Percentiles rank a stretch among this genome's conserved stretches.
phyloP scores from a whole-genome alignment of 2,888 invertebrate species.

The Eilema sororculum region DNA sequence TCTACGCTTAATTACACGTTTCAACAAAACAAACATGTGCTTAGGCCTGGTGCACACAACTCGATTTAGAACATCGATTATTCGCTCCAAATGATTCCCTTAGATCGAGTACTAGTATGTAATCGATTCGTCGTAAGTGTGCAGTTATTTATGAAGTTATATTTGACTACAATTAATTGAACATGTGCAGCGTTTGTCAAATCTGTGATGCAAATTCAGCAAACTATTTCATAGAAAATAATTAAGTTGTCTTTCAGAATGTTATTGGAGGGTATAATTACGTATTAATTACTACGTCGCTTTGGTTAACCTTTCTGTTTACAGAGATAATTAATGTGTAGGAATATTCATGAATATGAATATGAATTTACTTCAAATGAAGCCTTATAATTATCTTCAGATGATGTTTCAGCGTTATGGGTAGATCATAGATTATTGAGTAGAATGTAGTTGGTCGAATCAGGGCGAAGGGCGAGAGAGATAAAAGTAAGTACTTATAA shows the following conservation, averaged over 20 bases:
- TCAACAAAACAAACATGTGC: slow-evolving; percentile 21
- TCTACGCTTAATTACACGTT: slow-evolving; percentile 39
- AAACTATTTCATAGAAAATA: slow-evolving; percentile 51
- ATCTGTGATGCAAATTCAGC: slow-evolving; percentile 39
- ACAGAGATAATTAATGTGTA: slow-evolving; percentile 27
- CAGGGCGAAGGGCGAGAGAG: not conserved
- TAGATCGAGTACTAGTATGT: not conserved
- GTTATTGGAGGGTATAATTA: slow-evolving; percentile 42
- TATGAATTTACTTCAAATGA: not conserved
- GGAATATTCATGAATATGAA: not conserved
- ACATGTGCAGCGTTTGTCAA: slow-evolving; percentile 16
- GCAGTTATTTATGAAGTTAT: not conserved
- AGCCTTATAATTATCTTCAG: not conserved
- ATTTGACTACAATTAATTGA: not conserved
- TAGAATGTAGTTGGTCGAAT: not conserved
- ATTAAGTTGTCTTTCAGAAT: slow-evolving; percentile 58
- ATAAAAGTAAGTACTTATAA: not conserved
- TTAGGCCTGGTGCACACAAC: not conserved
- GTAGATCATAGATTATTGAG: too few species aligned
- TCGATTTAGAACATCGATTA: slow-evolving; percentile 4
- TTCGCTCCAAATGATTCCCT: not conserved
- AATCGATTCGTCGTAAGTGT: slow-evolving; percentile 11
- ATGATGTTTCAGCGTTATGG: not conserved
- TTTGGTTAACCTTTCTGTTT: slow-evolving; percentile 45
- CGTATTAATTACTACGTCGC: slow-evolving; percentile 38